Base-by-base conservation (phyloP, 1,140 invertebrate genomes). In the Lordiphosa clarofinis region DNA sequence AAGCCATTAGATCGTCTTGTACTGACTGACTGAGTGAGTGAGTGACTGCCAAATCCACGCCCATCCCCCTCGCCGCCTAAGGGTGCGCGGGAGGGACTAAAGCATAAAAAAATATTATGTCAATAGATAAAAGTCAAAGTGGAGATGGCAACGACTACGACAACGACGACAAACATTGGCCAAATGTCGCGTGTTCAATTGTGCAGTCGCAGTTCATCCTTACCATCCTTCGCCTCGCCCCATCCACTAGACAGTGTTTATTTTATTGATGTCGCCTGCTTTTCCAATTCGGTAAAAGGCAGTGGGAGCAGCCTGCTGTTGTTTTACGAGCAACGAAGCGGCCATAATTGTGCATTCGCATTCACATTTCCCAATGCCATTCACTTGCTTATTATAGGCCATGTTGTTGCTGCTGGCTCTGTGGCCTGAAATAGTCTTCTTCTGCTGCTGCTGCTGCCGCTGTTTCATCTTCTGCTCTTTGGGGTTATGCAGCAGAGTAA, bases 81-180 rank as follows among this genome's bases (percentile, higher is more conserved):
- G 15, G 33, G 31, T 36, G 13, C 10, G 15, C 24, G 33, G 12
- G 21, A 21, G 28, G 21, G 24, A 44, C 10, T 6, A n/a, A 21
- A 28, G 55, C 78, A 76, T 69, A 82, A 68, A 84, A 84, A 66
- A 82, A 66, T 82, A 72, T 84, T 82, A 78, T 82, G 78, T 84
- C 72, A 84, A 82, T 84, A 76, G 76, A 81, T 81, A 81, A 81
- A 81, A 82, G 76, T 75, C 76, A 62, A 82, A 75, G 69, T 61
- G 75, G 62, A 61, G 68, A 62, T 55, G 76, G 44, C 48, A 66
- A 35, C 47, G 54, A 57, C 44, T 54, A 48, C 62, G 44, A 56
- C 43, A 65, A 59, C 42, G 47, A 33, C 52, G 58, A 60, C 54
- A 70, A 79, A 55, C 59, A 70, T 64, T 50, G 65, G 61, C 43